A percentile compares a stretch with the other conserved stretches of the same genome.
These are phyloP conservation scores for Choloepus hoffmanni DNA, from an alignment of 2,113 vertebrate species.

Conservation along the genomic window DNA sequence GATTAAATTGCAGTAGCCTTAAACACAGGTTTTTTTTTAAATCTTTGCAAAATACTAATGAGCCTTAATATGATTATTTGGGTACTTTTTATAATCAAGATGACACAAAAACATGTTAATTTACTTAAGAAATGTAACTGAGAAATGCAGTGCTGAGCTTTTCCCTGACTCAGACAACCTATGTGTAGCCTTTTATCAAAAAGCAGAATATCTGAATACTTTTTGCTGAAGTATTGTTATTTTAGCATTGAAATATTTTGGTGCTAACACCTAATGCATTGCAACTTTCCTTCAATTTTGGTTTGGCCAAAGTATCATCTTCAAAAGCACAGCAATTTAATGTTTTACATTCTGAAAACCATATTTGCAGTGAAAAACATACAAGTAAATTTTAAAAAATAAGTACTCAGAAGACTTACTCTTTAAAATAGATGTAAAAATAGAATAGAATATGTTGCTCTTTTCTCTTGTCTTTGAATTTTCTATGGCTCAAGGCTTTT, in stretches of 20 bases:
- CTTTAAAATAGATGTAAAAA: slow-evolving; percentile 56
- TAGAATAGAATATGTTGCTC: slow-evolving; percentile 13
- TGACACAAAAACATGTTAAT: slow-evolving; percentile 4
- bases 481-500: slow-evolving; percentile 24
- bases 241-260: slow-evolving; percentile 52
- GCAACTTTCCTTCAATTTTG: slow-evolving; percentile 51
- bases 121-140: slow-evolving; percentile 51
- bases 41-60: slow-evolving; percentile 3
- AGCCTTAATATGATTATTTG: neutral
- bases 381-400: slow-evolving; percentile 60
- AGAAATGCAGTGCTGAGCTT: slow-evolving; percentile 40
- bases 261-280: slow-evolving; percentile 54
- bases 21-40: neutral
- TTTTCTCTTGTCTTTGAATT: slow-evolving; percentile 31
- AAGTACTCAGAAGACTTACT: slow-evolving; percentile 44
- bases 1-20: neutral
- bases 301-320: slow-evolving; percentile 56
- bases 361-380: slow-evolving; percentile 57
- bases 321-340: slow-evolving; percentile 63
- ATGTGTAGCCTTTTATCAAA: neutral
- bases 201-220: neutral
- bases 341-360: slow-evolving; percentile 59
- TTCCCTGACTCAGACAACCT: neutral
- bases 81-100: slow-evolving; percentile 33
- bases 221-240: slow-evolving; percentile 18